These are phyloP conservation scores for Meteorus colon DNA, from an alignment of 2,888 invertebrate species.

Conservation along the genomic window DNA sequence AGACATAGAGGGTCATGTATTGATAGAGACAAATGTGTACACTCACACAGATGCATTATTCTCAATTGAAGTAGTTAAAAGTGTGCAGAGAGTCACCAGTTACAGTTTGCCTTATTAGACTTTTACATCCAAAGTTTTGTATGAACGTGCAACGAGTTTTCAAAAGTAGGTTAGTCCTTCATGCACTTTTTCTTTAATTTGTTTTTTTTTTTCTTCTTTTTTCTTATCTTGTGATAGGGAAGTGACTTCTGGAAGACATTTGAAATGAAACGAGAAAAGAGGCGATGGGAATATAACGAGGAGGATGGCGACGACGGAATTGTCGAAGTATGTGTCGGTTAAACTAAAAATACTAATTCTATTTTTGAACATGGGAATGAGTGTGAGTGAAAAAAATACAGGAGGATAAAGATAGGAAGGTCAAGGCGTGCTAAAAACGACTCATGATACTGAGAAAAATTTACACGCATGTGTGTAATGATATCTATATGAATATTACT, in stretches of 20 bases:
- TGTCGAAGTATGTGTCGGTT: conserved; percentile 19
- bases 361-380: conserved; percentile 54
- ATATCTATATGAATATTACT: not conserved
- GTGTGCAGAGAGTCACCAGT: not conserved
- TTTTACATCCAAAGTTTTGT: conserved; percentile 11
- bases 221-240: not conserved
- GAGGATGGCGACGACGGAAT: not conserved
- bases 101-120: conserved; percentile 21
- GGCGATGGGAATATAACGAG: not conserved
- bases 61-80: conserved; percentile 5
- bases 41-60: not conserved
- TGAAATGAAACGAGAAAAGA: not conserved
- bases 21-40: no score
- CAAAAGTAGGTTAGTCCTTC: conserved; percentile 11
- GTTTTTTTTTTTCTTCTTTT: not conserved
- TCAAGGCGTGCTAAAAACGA: conserved; percentile 62
- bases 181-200: not conserved
- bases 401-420: conserved; percentile 55
- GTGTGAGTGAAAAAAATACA: conserved; percentile 43
- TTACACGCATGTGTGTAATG: not conserved
- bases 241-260: conserved; percentile 15
- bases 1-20: no score
- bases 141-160: conserved; percentile 10
- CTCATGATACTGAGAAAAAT: conserved; percentile 44
- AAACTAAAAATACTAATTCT: conserved; percentile 63